These are phyloP conservation scores for Sabatieria punctata DNA, from an alignment of 2,888 invertebrate species.

Conservation along the genomic window DNA sequence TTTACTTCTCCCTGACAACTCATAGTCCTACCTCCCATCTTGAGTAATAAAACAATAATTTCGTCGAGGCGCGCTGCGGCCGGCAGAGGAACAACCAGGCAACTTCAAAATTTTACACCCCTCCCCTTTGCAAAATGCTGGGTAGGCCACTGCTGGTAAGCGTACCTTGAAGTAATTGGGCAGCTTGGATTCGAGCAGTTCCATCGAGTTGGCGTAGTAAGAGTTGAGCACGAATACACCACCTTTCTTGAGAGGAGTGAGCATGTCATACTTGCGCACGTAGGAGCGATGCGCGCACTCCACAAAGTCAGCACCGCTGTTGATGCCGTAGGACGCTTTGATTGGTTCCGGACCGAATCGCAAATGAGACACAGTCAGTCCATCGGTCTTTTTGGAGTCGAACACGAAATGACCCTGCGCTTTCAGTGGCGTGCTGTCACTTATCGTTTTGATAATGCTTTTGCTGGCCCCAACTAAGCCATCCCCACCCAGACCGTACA, in stretches of 20 bases:
- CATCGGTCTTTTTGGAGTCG: constrained; percentile 16
- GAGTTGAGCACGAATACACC: constrained; percentile 16
- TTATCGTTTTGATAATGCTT: constrained; percentile 15
- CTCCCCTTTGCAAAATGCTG: no score
- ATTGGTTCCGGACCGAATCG: constrained; percentile 14
- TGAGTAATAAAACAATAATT: no score
- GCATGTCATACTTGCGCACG: constrained; percentile 16
- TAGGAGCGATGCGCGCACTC: constrained; percentile 10
- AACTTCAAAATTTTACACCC: no score
- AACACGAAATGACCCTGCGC: constrained; percentile 16
- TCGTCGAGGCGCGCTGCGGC: no score
- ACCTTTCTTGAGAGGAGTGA: constrained; percentile 13
- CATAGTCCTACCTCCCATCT: no score
- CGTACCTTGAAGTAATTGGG: constrained; percentile 12
- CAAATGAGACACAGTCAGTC: constrained; percentile 15
- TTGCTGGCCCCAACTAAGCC: constrained; percentile 16
- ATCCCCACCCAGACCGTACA: constrained; percentile 16
- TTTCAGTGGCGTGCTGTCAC: constrained; percentile 14
- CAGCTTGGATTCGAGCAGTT: constrained; percentile 13
- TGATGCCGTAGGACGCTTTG: not conserved
- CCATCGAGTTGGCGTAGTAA: constrained; percentile 13
- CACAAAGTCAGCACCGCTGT: constrained; percentile 10
- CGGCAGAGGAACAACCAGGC: no score
- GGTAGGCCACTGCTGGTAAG: no score
- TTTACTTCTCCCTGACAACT: no score